Conservation (phyloP, 2,888 invertebrate genomes). For the Macroteleia sp. region DNA sequence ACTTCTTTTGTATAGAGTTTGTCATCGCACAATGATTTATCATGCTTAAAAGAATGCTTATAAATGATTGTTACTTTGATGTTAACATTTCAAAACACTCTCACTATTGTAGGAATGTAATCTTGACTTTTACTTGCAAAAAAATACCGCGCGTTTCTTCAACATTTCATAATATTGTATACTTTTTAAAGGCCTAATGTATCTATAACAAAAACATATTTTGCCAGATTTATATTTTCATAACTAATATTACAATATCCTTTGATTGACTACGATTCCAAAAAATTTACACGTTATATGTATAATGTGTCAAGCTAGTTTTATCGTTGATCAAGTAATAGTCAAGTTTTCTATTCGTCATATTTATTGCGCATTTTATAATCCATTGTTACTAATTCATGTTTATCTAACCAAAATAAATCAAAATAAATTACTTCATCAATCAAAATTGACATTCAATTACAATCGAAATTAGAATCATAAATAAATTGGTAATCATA, state of each 20-base stretch:
- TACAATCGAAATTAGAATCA: constrained; percentile 15
- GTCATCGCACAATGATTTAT: not conserved
- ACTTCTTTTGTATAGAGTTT: constrained; percentile 5
- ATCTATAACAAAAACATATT: constrained; percentile 33
- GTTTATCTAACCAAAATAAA: too few species aligned
- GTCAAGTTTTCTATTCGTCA: too few species aligned
- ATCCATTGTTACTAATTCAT: too few species aligned
- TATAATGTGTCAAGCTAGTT: too few species aligned
- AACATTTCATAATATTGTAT: constrained; percentile 10
- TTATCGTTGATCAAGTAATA: too few species aligned
- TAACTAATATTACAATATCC: constrained; percentile 21
- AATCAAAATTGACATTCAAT: constrained; percentile 1
- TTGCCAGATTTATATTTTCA: constrained; percentile 50
- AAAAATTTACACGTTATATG: not conserved
- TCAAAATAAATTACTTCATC: too few species aligned
- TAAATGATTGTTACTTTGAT: not conserved
- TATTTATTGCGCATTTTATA: too few species aligned
- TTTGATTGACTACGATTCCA: constrained; percentile 1
- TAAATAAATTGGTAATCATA: too few species aligned
- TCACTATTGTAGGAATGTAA: too few species aligned
- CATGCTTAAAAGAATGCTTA: not conserved
- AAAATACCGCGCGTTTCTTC: too few species aligned
- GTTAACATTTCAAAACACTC: too few species aligned
- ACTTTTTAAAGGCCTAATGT: constrained; percentile 37
- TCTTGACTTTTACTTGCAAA: too few species aligned